phyloP scores from a whole-genome alignment of 2,888 invertebrate genomes.

The Zonitis immaculata region DNA sequence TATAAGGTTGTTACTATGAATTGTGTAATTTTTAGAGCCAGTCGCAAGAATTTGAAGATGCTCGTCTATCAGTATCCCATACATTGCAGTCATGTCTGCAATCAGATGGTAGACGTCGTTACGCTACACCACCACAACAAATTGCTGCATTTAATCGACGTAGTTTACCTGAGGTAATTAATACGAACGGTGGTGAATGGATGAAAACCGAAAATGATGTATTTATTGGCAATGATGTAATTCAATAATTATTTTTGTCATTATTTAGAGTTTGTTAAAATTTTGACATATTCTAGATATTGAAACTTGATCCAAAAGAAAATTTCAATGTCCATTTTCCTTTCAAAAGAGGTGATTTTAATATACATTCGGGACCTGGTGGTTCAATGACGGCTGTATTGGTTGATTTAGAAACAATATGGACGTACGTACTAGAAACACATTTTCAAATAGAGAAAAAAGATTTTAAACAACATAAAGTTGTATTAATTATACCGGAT shows the following conservation, averaged over 20 bases:
- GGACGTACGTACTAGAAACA: slow-evolving; percentile 74
- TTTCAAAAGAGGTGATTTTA: slow-evolving; percentile 79
- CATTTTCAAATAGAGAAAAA: slow-evolving; percentile 69
- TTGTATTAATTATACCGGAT: slow-evolving; percentile 84
- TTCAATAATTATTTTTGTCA: background rate
- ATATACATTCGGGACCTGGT: slow-evolving; percentile 76
- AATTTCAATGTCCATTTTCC: slow-evolving; percentile 89
- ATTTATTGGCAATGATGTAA: slow-evolving; percentile 72
- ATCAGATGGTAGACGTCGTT: slow-evolving; percentile 69
- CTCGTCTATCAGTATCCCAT: slow-evolving; percentile 75
- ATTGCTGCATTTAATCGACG: slow-evolving; percentile 82
- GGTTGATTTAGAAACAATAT: slow-evolving; percentile 82
- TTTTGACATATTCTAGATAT: slow-evolving; percentile 48
- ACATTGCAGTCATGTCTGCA: slow-evolving; percentile 82
- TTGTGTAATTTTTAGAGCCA: slow-evolving; percentile 54
- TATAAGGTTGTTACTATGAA: no score
- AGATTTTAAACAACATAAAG: slow-evolving; percentile 74
- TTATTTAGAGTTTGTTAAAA: background rate
- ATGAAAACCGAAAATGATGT: slow-evolving; percentile 60
- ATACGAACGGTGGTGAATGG: slow-evolving; percentile 58
- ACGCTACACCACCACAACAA: slow-evolving; percentile 86
- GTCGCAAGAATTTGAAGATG: slow-evolving; percentile 77
- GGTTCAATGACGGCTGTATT: slow-evolving; percentile 82
- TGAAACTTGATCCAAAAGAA: slow-evolving; percentile 63
- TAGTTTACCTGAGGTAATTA: slow-evolving; percentile 64